A percentile compares a stretch with the other conserved stretches of the same genome.
phyloP scores from a whole-genome alignment of 1,140 invertebrate genomes.

The Argopecten irradians region DNA sequence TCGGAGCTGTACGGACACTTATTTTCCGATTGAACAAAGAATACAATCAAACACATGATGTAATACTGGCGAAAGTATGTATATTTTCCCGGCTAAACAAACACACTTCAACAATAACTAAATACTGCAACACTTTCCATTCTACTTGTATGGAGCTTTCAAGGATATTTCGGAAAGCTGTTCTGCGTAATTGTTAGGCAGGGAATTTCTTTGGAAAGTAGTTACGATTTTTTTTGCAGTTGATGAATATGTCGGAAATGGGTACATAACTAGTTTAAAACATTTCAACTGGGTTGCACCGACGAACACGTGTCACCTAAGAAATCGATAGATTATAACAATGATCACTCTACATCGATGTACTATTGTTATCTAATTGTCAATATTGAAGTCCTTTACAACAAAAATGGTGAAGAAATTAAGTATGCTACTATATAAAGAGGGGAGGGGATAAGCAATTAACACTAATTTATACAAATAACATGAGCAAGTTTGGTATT shows the following conservation, averaged over 20 bases:
- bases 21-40: neutral
- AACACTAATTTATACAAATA: no score
- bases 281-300: neutral
- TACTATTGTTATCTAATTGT: neutral
- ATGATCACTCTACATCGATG: neutral
- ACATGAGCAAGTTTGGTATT: no score
- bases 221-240: neutral
- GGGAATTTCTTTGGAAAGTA: neutral
- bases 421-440: no score
- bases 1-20: neutral
- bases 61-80: neutral
- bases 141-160: neutral
- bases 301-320: neutral
- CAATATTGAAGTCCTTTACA: neutral
- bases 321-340: neutral
- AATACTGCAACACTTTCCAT: neutral
- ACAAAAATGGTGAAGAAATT: no score
- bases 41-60: neutral
- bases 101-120: neutral
- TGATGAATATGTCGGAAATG: no score
- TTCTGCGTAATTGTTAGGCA: neutral
- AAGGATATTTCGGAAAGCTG: neutral
- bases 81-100: neutral
- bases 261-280: neutral
- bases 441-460: no score